Conservation (phyloP, 2,797 vertebrate genomes). For the Chrysocyon brachyurus region DNA sequence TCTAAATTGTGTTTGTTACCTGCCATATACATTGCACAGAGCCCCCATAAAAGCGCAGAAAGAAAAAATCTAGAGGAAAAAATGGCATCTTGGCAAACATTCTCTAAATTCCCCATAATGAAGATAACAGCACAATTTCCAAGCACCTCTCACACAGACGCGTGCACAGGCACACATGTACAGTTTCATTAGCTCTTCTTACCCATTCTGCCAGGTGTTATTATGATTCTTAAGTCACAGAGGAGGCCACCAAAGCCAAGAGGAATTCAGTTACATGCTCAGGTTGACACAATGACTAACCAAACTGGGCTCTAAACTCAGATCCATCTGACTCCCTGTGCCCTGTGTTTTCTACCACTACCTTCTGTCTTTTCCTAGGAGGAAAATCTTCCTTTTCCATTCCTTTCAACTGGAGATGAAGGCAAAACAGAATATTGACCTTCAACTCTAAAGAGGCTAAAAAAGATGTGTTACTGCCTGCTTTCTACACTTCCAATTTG, state of each 20-base stretch:
- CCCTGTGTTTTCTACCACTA: neutral
- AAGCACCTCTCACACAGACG: neutral
- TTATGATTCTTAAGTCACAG: neutral
- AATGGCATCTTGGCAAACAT: neutral
- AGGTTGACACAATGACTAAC: neutral
- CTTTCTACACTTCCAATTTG: slow-evolving; percentile 25
- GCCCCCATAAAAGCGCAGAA: neutral
- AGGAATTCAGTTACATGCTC: neutral
- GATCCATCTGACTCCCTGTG: neutral
- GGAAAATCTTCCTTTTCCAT: neutral
- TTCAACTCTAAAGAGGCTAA: neutral
- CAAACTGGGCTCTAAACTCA: neutral
- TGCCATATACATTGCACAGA: neutral
- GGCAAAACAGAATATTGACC: neutral
- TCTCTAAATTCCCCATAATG: neutral
- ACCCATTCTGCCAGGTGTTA: neutral
- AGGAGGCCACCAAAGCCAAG: neutral
- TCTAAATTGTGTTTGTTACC: neutral
- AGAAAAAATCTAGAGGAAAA: neutral
- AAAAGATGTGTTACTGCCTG: neutral
- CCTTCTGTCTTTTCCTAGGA: neutral
- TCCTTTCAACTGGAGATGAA: neutral
- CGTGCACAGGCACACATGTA: no score
- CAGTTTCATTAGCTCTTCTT: neutral
- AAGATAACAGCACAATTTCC: slow-evolving; percentile 36